Evolutionary conservation across 2,113 vertebrate species (phyloP), one percentile per base, ranked within the genome.

Genomic region (Brachyhypopomus occidentalis): DNA sequence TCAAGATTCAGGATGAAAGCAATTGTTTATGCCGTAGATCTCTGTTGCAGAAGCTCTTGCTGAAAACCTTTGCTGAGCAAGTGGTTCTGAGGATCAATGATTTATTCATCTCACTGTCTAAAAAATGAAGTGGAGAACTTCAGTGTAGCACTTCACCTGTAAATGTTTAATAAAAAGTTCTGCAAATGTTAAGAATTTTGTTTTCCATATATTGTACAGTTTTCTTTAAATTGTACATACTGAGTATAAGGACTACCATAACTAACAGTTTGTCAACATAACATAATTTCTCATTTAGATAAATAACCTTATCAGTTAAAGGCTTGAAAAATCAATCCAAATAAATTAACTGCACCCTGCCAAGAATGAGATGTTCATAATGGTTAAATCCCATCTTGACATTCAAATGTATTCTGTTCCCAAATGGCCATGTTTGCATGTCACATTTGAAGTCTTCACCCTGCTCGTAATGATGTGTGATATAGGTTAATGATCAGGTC

Each of bases 401-500:
- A 72, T 36, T 45, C 30, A 58, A 30, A 2, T 23, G n/a, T 41
- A 11, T 22, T 52, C 22, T 69, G 25, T 56, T 78, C 36, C 1
- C 58, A 45, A 7, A 69, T 17, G 3, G 30, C 17, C 34, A 58
- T 17, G 58, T 22, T n/a, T 7, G 9, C n/a, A 45, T 59, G 48
- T 77, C 22, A 72, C 41, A 72, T 27, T 75, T 5, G 14, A 78
- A 75, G 77, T 80, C 78, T 17, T 73, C 59, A 34, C 20, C 41
- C 73, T n/a, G 17, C 25, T 55, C 70, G 58, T 84, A 78, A 84
- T 78, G 79, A 81, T 36, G 77, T 72, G 27, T 74, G 79, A 74
- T 72, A 73, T 63, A 25, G 72, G 75, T 45, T 84, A 84, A 81
- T 81, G 66, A 84, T 72, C 75, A 58, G 71, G 56, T 83, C 59